Base-by-base conservation (phyloP, 1,140 invertebrate genomes). In the Archegozetes longisetosus region DNA sequence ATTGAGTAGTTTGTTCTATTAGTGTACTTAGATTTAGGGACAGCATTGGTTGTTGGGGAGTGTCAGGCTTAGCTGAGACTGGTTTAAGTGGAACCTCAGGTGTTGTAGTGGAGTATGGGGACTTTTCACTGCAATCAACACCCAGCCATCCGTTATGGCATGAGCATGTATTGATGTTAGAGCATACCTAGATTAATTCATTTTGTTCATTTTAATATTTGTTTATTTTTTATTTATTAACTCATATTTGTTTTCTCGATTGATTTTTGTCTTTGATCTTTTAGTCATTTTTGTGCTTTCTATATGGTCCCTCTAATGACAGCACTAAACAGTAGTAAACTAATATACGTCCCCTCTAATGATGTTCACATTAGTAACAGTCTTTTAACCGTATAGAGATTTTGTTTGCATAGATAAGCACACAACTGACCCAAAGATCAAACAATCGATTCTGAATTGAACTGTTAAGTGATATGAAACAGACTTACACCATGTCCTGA, bases 131-230 rank as follows among this genome's bases (percentile, higher is more conserved):
- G 75, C 93, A 97, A 74, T 95, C 90, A 2, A 79, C 72, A 24
- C 89, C 90, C 28, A 79, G 82, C 88, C 88, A 97, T 53, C 90
- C 89, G 54, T 75, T 72, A 66, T 86, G 76, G 76, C 94, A 98
- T 69, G 86, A 84, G 73, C 94, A 97, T 64, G 83, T 85, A 72
- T 92, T 91, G 47, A 82, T 75, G 71, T 94, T 96, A 1, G 92
- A 92, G 73, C 94, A 98, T 52, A 85, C 80, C 90, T 95, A 74
- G 48, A 61, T n/a, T n/a, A n/a, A n/a, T n/a, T n/a, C n/a, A n/a
- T n/a, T n/a, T n/a, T n/a, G n/a, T n/a, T n/a, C n/a, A n/a, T n/a
- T n/a, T n/a, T n/a, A n/a, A n/a, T n/a, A n/a, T n/a, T n/a, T n/a
- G n/a, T n/a, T n/a, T n/a, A n/a, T n/a, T n/a, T n/a, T n/a, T n/a